Evolutionary conservation across 2,113 vertebrate genomes (phyloP).

Genomic region (Anarrhichthys ocellatus): DNA sequence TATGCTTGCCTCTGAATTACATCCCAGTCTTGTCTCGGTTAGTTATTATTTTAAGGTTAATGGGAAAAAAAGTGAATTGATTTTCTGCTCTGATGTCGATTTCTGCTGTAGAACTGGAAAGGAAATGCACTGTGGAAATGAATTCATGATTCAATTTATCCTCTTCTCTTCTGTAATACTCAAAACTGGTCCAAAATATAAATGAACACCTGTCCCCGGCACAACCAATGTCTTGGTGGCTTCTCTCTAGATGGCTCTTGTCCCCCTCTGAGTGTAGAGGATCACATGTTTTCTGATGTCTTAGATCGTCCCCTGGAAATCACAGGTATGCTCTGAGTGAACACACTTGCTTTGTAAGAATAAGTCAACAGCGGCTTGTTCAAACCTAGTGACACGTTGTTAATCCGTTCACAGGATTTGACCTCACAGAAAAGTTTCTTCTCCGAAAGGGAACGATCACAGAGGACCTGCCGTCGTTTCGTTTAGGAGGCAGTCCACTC

Average conservation of each 20-base stretch:
- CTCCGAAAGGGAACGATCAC: constrained; percentile 86
- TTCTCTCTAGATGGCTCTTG: constrained; percentile 81
- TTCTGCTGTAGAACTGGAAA: background rate
- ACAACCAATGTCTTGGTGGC: constrained; percentile 22
- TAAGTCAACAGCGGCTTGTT: background rate
- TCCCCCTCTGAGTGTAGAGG: constrained; percentile 84
- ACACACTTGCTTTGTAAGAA: background rate
- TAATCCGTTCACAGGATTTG: constrained; percentile 87
- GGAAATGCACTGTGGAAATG: constrained; percentile 24
- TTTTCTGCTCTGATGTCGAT: constrained; percentile 15
- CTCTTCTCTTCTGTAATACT: background rate
- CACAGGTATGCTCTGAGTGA: constrained; percentile 85
- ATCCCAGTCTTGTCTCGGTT: background rate
- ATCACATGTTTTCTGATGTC: constrained; percentile 78
- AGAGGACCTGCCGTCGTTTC: constrained; percentile 88
- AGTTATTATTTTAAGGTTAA: constrained; percentile 18
- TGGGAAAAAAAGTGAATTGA: constrained; percentile 21
- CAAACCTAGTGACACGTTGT: constrained; percentile 8
- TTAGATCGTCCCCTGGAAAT: constrained; percentile 79
- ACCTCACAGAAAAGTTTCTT: constrained; percentile 93
- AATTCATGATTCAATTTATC: background rate
- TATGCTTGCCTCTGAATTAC: constrained; percentile 9
- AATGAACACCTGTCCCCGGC: constrained; percentile 1
- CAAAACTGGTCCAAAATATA: constrained; percentile 15
- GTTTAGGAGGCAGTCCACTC: constrained; percentile 90